Evolutionary conservation across 1,140 invertebrate genomes (phyloP), one percentile per base, ranked within the genome.

Genomic region (Drosophila sturtevanti): DNA sequence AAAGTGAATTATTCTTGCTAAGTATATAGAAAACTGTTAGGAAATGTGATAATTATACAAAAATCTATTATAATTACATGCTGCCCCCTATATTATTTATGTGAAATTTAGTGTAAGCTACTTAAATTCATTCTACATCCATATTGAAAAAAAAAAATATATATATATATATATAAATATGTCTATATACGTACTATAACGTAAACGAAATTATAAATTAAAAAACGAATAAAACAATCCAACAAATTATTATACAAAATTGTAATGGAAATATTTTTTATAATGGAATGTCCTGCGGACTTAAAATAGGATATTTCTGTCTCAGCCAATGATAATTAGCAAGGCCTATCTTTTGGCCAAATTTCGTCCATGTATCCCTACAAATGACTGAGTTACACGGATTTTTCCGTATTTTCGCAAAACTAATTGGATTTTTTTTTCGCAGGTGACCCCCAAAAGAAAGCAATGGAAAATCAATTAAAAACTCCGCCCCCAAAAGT

Each of bases 11-110:
- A 60, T 60, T 60, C 18, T 52, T 77, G 68, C 52, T 35, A 64
- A 59, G 41, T 61, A 44, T 65, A 74, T 55, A 37, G 37, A 35
- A 37, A 75, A 55, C 59, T 63, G 41, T 59, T 82, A 87, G 82
- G 55, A 87, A 87, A 89, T 87, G 82, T 87, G 82, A 87, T 87
- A 87, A 87, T 82, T 87, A 68, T 48, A 76, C 72, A 86, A 81
- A 72, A 70, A 10, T 56, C 31, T 56, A 18, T 54, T 54, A 54
- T 56, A 56, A 56, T 56, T 56, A 34, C n/a, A 56, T 56, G 54
- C 31, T 56, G 41, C 41, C 41, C 41, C 54, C 24, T 34, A 34
- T 56, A 56, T 56, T 35, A 56, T 56, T 56, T 34, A 56, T 27
- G 27, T 31, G 52, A 55, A 56, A 34, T 56, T 56, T 27, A 54